phyloP scores from a whole-genome alignment of 2,888 invertebrate species.

The Chydorus sphaericus region DNA sequence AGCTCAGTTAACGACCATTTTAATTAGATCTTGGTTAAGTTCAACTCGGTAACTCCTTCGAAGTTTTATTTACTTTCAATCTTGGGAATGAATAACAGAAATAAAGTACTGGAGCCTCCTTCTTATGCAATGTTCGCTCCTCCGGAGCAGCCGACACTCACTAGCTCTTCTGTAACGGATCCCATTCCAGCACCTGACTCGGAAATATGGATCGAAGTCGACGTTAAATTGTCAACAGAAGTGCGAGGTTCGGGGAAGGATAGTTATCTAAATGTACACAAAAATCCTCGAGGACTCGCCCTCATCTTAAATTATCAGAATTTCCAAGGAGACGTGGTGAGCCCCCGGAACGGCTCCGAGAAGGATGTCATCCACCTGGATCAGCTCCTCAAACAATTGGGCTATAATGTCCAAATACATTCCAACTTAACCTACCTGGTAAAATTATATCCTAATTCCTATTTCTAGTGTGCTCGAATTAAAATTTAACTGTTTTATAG shows the following conservation, averaged over 20 bases:
- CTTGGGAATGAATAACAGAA: no score
- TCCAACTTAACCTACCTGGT: constrained; percentile 15
- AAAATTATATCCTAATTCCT: neutral
- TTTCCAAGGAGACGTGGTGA: neutral
- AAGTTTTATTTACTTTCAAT: no score
- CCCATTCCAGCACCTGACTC: neutral
- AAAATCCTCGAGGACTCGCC: constrained; percentile 8
- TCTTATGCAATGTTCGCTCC: no score
- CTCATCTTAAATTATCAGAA: constrained; percentile 5
- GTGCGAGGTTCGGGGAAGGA: neutral
- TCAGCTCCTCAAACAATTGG: constrained; percentile 14
- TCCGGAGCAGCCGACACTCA: no score
- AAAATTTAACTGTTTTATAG: neutral
- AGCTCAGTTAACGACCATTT: no score
- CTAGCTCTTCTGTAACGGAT: neutral
- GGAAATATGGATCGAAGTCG: neutral
- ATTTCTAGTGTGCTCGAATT: neutral
- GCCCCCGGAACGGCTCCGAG: constrained; percentile 13
- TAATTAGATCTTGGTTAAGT: no score
- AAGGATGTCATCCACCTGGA: constrained; percentile 12
- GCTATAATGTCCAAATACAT: constrained; percentile 14
- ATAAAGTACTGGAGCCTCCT: no score
- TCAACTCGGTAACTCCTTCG: no score
- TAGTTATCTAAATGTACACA: neutral
- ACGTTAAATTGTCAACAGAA: neutral